Base-by-base conservation (phyloP, 37 sponge, comb jelly and placozoan genomes). In the Spongilla lacustris region DNA sequence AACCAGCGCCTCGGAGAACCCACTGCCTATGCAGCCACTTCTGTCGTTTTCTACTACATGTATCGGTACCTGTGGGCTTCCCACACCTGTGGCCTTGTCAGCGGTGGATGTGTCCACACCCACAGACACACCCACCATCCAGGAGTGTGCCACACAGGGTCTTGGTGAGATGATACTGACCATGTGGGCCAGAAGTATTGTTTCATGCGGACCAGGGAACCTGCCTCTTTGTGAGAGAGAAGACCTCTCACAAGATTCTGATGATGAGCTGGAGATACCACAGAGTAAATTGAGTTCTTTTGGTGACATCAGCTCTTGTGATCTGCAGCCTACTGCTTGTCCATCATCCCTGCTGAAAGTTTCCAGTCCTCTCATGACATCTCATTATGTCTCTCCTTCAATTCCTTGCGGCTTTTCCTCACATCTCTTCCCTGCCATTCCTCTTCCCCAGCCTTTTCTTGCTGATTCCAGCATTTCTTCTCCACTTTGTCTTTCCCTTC, bases 191-290 rank as follows among this genome's bases (percentile, higher is more conserved):
- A 36, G 33, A 24, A 24, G 75, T 8, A 74, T 74, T 30, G 32
- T 74, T 0, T 58, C 58, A 19, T 58, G 58, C 11, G 19, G 19
- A 58, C 58, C 4, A 17, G 58, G 11, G 58, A 17, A 17, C 11
- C 58, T 58, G 58, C 21, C 58, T 58, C 58, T 58, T 17, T 58
- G 58, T n/a, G 25, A 37, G 76, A 34, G 76, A 34, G 76, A 75
- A 46, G n/a, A 75, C 32, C 76, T 75, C 9, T 25, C 35, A 30
- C 2, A 23, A 17, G 76, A 75, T 8, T 75, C 76, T 35, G 76
- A 75, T 75, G 35, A 34, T 14, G 76, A 75, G 22, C 13, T 75
- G 22, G 76, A 75, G 17, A 23, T 75, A 46, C 76, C 76, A 75
- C 36, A 35, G 17, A 32, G 0, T 24, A 17, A 1, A 1, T 58